Percentiles rank a stretch among this genome's conserved stretches.
phyloP scores from a whole-genome alignment of 2,113 vertebrate genomes.

The Eleginops maclovinus region DNA sequence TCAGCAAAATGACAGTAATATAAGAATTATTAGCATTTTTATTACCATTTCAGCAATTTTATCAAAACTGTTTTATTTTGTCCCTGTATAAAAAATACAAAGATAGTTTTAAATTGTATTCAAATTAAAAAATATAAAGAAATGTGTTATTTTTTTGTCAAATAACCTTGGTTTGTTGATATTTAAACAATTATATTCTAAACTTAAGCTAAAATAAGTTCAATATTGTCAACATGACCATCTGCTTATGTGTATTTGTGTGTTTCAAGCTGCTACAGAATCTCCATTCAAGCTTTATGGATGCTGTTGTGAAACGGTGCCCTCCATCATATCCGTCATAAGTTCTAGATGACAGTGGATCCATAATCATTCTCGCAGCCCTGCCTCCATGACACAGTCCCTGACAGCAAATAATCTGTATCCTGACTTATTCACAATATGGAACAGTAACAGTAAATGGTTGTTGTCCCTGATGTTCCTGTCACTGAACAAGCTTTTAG shows the following conservation, averaged over 20 bases:
- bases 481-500: constrained; percentile 13
- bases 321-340: constrained; percentile 22
- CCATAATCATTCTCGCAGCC: constrained; percentile 4
- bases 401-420: background rate
- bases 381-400: background rate
- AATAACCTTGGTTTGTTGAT: background rate
- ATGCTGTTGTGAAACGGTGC: background rate
- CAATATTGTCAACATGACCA: background rate
- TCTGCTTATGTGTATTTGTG: background rate
- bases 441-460: background rate
- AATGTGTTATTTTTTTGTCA: too few species aligned
- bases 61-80: background rate
- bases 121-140: too few species aligned
- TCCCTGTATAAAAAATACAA: too few species aligned
- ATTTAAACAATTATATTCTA: too few species aligned
- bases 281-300: background rate
- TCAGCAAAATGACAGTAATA: background rate
- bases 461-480: background rate
- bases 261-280: background rate
- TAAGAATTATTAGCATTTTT: too few species aligned
- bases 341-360: constrained; percentile 19
- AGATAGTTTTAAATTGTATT: too few species aligned
- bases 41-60: too few species aligned
- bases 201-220: too few species aligned
- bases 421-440: constrained; percentile 8